These are phyloP conservation scores for Norana najaformis DNA, from an alignment of 2,888 invertebrate species.

Conservation along the genomic window DNA sequence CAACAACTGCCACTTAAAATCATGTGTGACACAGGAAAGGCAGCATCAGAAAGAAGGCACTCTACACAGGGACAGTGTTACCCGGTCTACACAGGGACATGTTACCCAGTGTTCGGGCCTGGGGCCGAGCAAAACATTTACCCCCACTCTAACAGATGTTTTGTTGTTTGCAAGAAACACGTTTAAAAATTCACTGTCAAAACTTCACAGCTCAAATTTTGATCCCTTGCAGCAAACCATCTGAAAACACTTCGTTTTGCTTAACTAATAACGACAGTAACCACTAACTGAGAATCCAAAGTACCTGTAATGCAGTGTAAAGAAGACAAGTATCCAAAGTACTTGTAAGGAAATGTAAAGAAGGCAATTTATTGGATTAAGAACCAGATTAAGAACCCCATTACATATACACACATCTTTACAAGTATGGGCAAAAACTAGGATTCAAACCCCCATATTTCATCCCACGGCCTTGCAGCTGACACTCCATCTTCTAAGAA, in stretches of 20 bases:
- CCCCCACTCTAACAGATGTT: neutral
- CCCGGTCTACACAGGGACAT: neutral
- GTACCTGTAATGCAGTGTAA: too few relatives aligned
- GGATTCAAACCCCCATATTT: neutral
- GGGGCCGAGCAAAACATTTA: neutral
- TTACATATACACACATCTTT: too few relatives aligned
- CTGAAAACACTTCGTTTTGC: neutral
- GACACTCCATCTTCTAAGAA: neutral
- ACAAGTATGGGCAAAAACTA: neutral
- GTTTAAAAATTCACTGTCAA: neutral
- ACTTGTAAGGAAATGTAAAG: too few relatives aligned
- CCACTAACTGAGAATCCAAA: neutral
- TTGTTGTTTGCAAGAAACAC: too few relatives aligned
- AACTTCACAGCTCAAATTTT: neutral
- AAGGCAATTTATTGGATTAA: too few relatives aligned
- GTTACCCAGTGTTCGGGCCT: neutral
- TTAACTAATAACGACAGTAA: neutral
- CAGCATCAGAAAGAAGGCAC: neutral
- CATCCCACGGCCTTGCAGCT: neutral
- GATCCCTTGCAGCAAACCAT: neutral
- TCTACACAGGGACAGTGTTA: neutral
- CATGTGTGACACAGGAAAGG: neutral
- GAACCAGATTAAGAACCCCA: too few relatives aligned
- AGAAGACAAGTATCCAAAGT: too few relatives aligned
- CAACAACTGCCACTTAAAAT: neutral